phyloP scores from a whole-genome alignment of 1,140 invertebrate species.

The Drosophila bocki region DNA sequence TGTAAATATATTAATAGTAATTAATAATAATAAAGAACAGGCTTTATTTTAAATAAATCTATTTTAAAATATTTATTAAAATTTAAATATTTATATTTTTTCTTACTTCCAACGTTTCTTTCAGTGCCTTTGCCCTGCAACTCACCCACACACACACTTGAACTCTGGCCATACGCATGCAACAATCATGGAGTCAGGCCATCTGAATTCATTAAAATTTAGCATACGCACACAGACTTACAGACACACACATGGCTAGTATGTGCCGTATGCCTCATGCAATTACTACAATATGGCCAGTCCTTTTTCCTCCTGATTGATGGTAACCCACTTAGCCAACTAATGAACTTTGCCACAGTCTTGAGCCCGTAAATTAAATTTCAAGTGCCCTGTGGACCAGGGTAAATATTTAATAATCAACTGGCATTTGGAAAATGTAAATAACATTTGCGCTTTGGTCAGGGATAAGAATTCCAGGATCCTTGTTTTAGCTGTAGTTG shows the following conservation, averaged over 20 bases:
- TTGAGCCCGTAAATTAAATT: conserved; percentile 73
- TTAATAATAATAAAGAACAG: too few relatives aligned
- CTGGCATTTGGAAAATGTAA: conserved; percentile 58
- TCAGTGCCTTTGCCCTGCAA: background rate
- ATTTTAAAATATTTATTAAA: background rate
- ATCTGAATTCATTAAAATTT: conserved; percentile 78
- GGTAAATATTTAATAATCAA: conserved; percentile 80
- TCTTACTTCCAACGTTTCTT: background rate
- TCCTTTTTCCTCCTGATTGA: conserved; percentile 56
- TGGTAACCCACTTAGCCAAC: conserved; percentile 58
- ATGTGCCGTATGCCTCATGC: conserved; percentile 19
- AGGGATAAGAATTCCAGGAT: background rate
- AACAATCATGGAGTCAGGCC: conserved; percentile 41
- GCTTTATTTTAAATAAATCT: too few relatives aligned
- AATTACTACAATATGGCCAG: conserved; percentile 31
- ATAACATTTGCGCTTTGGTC: conserved; percentile 39
- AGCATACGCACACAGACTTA: conserved; percentile 47
- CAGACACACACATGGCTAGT: conserved; percentile 5
- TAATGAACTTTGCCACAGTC: conserved; percentile 72
- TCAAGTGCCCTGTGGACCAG: conserved; percentile 48
- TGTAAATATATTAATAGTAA: too few relatives aligned
- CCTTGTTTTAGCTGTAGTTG: background rate
- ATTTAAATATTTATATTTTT: too few relatives aligned
- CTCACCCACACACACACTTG: conserved; percentile 14
- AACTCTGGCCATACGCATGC: conserved; percentile 29